These are phyloP conservation scores for Arizona elegans DNA, from an alignment of 2,113 vertebrate genomes.

Conservation along the genomic window DNA sequence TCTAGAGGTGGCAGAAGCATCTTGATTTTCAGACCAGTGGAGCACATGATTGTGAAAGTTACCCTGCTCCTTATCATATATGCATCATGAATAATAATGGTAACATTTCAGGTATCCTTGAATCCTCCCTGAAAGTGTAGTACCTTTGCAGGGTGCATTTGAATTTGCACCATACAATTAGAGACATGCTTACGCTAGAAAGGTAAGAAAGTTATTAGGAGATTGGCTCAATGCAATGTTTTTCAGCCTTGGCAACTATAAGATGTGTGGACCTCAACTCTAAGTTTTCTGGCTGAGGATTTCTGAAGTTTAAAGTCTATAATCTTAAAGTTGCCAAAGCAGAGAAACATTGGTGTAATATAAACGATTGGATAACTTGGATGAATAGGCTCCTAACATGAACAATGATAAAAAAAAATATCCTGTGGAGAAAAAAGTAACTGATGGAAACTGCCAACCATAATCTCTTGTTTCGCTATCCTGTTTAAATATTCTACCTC, in stretches of 20 bases:
- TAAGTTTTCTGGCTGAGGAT: not conserved
- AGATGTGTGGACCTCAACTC: not conserved
- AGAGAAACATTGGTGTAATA: not conserved
- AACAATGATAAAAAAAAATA: not conserved
- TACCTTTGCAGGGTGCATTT: not conserved
- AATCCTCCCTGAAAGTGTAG: slow-evolving; percentile 30
- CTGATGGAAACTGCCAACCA: not conserved
- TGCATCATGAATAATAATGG: slow-evolving; percentile 21
- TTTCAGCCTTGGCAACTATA: not conserved
- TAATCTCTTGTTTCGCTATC: not conserved
- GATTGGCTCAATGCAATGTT: not conserved
- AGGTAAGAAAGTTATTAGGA: not conserved
- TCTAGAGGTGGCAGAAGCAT: slow-evolving; percentile 11
- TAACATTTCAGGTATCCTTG: slow-evolving; percentile 39
- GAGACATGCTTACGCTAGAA: not conserved
- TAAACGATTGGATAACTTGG: not conserved
- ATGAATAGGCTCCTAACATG: not conserved
- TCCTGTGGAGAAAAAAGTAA: not conserved
- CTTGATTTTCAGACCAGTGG: slow-evolving; percentile 52
- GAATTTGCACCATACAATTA: not conserved
- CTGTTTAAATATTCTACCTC: not conserved
- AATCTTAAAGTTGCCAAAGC: not conserved
- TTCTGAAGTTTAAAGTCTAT: not conserved
- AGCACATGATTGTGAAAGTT: slow-evolving; percentile 50
- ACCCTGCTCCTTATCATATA: slow-evolving; percentile 31